Base-by-base conservation (phyloP, 1,140 invertebrate genomes). In the Ladona fulva region DNA sequence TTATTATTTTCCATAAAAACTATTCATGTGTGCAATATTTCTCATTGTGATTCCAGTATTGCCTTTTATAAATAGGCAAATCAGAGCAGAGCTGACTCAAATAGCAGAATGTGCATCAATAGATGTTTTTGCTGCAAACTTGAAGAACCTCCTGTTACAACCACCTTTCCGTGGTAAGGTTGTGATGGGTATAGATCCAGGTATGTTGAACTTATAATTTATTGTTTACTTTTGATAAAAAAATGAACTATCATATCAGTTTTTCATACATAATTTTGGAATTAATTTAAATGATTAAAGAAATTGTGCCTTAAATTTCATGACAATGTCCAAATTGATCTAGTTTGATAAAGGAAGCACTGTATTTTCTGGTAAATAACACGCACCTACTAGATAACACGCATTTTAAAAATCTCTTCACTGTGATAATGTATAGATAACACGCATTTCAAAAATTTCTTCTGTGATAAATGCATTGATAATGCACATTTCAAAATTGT, bases 121-220 rank as follows among this genome's bases (percentile, higher is more conserved):
- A 22, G 89, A 92, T 80, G 92, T 95, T 0, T 97, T 97, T 85
- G 90, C 91, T 7, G 87, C 86, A 1, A 98, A 97, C 85, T 84
- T 97, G 25, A 94, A 95, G 81, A 90, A 94, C 79, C 86, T 97
- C 66, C 84, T 98, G 5, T 83, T 97, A 5, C 90, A 89, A 25
- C 89, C 92, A 19, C 95, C 95, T 0, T 86, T 96, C 0, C 90
- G 93, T 83, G 93, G 93, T n/a, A 89, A 91, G 83, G 86, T 86
- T 0, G 92, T 97, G 74, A 83, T 95, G 16, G 95, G 94, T 0
- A 88, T 97, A 66, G 96, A 98, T 88, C 96, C 96, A 3, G 89
- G 84, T 83, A 78, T 79, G 74, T 76, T 0, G 14, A 5, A 24
- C 22, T 37, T 8, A 78, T 59, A 25, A 76, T 74, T 74, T 74